Base-by-base conservation (phyloP, 2,888 invertebrate genomes). In the Cryptus viduatorius region DNA sequence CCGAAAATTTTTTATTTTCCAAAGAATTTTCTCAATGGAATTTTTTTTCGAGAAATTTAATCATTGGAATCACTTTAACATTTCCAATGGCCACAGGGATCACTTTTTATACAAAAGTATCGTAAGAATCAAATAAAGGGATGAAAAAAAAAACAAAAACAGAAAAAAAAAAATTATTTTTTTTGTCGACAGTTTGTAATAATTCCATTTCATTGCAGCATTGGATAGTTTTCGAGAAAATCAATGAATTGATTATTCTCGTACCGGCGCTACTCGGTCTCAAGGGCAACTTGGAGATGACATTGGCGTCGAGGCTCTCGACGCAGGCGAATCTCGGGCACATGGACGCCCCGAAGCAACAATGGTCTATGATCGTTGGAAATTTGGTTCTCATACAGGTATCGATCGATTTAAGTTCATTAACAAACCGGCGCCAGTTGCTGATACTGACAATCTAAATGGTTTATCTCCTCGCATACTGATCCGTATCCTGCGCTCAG, bases 251-350 rank as follows among this genome's bases (percentile, higher is more conserved):
- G 79, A 96, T 97, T 91, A 96, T 97, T 86, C 93, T 97, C 95
- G 97, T 98, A 75, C 98, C 98, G 14, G 96, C 98, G 0, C 94
- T 97, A 83, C 94, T 98, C 79, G 98, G 98, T 24, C 95, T 97
- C 37, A 96, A 98, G 95, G 99, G 99, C 86, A 99, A 99, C 94
- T 94, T 99, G 91, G 99, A 99, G 94, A 99, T 98, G 98, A 99
- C 98, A 84, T 95, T 99, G 83, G 99, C 99, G 0, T 98, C 98
- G 1, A 96, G 99, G 75, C 95, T 99, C 48, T 99, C 99, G 7
- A 99, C 99, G 0, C 98, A 98, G 94, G 98, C 97, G 10, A 97
- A 97, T 94, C 94, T 97, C 85, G 97, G 97, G 12, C 96, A 96
- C 90, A 96, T 97, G 96, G 96, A 97, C 90, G 95, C 95, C 44